Conservation (phyloP, 2,797 vertebrate genomes). For the Iguana delicatissima region DNA sequence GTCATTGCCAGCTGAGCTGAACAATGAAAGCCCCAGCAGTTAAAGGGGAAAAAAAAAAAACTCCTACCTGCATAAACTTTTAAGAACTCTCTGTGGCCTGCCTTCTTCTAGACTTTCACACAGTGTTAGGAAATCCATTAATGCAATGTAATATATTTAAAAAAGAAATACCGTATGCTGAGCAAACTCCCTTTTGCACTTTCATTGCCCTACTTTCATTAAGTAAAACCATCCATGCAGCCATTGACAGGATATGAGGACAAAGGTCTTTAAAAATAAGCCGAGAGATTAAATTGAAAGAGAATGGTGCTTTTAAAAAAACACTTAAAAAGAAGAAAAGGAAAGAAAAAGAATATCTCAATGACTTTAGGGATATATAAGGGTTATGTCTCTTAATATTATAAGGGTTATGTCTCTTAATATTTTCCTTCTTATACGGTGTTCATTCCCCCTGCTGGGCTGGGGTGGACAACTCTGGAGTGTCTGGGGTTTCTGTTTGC, state of each 20-base stretch:
- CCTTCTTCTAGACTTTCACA: background rate
- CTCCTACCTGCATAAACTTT: background rate
- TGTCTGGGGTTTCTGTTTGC: too few species aligned
- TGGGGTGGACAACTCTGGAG: too few species aligned
- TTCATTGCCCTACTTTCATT: constrained; percentile 57
- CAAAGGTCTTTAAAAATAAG: constrained; percentile 57
- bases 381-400: background rate
- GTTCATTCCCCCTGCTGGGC: too few species aligned
- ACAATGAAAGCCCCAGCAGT: background rate
- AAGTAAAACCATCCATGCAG: constrained; percentile 63
- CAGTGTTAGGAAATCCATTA: background rate
- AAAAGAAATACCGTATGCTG: constrained; percentile 21
- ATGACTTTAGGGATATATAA: background rate
- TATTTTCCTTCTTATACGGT: background rate
- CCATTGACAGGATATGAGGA: constrained; percentile 43
- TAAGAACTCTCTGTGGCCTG: background rate
- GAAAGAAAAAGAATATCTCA: background rate
- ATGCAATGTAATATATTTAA: constrained; percentile 3
- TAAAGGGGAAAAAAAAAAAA: too few species aligned
- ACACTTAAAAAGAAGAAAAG: constrained; percentile 12
- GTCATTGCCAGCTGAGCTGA: background rate
- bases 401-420: background rate
- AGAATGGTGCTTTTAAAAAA: constrained; percentile 21
- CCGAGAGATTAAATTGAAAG: constrained; percentile 57
- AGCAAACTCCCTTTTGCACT: constrained; percentile 60